These are phyloP conservation scores for Lepidostoma basale DNA, from an alignment of 1,140 invertebrate genomes.

Conservation along the genomic window DNA sequence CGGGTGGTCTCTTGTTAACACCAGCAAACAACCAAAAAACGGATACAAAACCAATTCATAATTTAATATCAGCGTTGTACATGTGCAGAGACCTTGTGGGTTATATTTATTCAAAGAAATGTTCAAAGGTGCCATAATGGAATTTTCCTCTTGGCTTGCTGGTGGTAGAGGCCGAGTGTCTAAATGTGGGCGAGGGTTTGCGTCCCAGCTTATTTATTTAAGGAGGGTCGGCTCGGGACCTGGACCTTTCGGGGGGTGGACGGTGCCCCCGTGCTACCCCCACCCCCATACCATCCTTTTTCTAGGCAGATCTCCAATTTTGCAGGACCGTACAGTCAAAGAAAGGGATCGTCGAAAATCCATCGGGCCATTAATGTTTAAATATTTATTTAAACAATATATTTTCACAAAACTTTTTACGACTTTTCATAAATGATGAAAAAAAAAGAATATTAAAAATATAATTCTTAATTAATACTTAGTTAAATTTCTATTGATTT, in stretches of 20 bases:
- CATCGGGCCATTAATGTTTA: no score
- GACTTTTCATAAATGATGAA: not conserved
- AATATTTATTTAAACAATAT: no score
- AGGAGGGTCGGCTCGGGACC: slow-evolving; percentile 41
- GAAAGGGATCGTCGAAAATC: no score
- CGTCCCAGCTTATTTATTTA: slow-evolving; percentile 45
- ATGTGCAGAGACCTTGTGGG: no score
- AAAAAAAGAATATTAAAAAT: no score
- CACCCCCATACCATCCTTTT: slow-evolving; percentile 33
- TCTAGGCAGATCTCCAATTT: slow-evolving; percentile 19
- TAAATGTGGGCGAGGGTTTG: slow-evolving; percentile 33
- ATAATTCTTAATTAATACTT: no score
- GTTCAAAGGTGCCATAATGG: not conserved
- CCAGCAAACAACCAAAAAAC: no score
- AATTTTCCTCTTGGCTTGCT: slow-evolving; percentile 17
- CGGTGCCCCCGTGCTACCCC: slow-evolving; percentile 28
- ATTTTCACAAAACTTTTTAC: no score
- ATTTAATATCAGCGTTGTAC: no score
- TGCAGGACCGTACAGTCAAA: slow-evolving; percentile 32
- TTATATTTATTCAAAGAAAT: slow-evolving; percentile 16
- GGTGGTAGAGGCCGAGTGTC: slow-evolving; percentile 26
- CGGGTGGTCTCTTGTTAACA: no score
- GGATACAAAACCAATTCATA: no score
- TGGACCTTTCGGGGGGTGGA: slow-evolving; percentile 39
- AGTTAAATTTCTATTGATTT: no score